Conservation (phyloP, 2,113 vertebrate genomes). For the Pipra filicauda region DNA sequence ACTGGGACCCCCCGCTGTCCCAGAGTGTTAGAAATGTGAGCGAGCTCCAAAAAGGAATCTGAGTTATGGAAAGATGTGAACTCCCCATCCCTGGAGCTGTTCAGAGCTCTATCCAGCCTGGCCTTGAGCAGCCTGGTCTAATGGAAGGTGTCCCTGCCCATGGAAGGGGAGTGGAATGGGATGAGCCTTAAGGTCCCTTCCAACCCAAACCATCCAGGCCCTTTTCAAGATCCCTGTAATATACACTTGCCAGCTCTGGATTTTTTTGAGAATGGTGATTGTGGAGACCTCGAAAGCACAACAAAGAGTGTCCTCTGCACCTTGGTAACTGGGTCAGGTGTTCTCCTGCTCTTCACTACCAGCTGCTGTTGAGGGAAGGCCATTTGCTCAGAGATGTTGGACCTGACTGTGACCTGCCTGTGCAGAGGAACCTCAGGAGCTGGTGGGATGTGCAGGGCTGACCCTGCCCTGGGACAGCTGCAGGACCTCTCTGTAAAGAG, state of each 20-base stretch:
- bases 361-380: background rate
- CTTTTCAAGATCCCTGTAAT: background rate
- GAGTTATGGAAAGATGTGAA: no score
- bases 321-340: background rate
- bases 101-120: no score
- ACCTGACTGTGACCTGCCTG: background rate
- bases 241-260: background rate
- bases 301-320: background rate
- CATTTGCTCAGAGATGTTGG: background rate
- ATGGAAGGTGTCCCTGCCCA: background rate
- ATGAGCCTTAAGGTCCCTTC: background rate
- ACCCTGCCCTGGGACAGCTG: background rate
- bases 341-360: background rate
- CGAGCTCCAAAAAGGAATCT: no score
- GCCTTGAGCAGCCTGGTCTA: background rate
- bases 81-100: no score
- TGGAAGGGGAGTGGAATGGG: background rate
- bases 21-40: no score
- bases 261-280: background rate
- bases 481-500: background rate
- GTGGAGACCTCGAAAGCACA: background rate
- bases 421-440: background rate
- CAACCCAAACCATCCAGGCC: background rate
- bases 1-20: no score
- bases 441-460: rapidly evolving